Conservation (phyloP, 2,888 invertebrate genomes). For the Rambutsinella grinnellia region DNA sequence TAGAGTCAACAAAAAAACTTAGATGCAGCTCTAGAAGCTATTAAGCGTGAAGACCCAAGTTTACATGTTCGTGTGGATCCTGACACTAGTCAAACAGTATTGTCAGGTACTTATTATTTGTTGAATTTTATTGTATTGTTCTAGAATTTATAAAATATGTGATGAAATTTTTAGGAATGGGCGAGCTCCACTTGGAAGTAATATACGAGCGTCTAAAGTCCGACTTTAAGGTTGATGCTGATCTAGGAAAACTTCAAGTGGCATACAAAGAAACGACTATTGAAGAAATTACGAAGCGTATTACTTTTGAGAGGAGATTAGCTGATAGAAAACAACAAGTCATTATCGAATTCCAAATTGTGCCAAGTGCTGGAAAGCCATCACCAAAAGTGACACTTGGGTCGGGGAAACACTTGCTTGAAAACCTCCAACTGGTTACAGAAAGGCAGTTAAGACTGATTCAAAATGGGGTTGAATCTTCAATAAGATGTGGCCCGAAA, state of each 20-base stretch:
- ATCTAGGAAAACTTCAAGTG: conserved; percentile 91
- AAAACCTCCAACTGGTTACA: conserved; percentile 76
- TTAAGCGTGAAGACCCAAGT: conserved; percentile 93
- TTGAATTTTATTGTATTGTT: background rate
- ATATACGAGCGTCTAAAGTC: conserved; percentile 87
- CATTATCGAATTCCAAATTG: conserved; percentile 55
- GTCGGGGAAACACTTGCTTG: conserved; percentile 67
- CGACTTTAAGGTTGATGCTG: conserved; percentile 92
- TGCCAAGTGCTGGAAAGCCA: conserved; percentile 23
- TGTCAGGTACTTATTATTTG: conserved; percentile 74
- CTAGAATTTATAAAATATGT: conserved; percentile 8
- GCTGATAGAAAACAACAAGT: conserved; percentile 69
- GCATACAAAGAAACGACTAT: conserved; percentile 86
- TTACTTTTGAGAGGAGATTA: conserved; percentile 76
- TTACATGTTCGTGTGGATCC: conserved; percentile 80
- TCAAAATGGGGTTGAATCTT: conserved; percentile 79
- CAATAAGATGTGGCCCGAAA: conserved; percentile 85
- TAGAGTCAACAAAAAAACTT: conserved; percentile 79
- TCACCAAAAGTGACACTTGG: conserved; percentile 68
- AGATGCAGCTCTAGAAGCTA: conserved; percentile 83
- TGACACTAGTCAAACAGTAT: conserved; percentile 88
- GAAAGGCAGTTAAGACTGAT: conserved; percentile 80
- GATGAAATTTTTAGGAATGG: conserved; percentile 81
- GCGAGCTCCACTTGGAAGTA: conserved; percentile 96
- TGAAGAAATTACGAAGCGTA: conserved; percentile 70